These are phyloP conservation scores for Tokudaia muenninki DNA, from an alignment of 2,797 vertebrate species.

Conservation along the genomic window DNA sequence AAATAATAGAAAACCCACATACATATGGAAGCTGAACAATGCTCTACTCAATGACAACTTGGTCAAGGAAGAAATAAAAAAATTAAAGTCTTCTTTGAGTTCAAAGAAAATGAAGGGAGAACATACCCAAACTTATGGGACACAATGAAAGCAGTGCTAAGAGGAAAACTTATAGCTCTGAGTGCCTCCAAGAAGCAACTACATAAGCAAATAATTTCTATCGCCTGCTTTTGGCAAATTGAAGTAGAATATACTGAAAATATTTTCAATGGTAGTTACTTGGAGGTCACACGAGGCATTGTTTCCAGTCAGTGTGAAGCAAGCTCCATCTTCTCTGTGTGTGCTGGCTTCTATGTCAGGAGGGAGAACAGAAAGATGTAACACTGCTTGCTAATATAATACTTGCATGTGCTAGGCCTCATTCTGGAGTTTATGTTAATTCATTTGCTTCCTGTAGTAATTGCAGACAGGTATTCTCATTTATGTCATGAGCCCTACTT, in stretches of 20 bases:
- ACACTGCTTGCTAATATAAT: not conserved
- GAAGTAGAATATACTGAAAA: not conserved
- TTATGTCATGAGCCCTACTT: not conserved
- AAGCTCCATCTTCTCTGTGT: not conserved
- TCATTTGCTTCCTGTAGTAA: not conserved
- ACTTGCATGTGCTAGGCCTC: not conserved
- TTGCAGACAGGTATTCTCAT: not conserved
- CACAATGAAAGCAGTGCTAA: no score
- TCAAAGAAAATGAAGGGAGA: no score
- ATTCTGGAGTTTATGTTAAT: not conserved
- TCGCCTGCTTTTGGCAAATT: not conserved
- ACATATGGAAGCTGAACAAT: no score
- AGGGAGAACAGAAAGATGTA: not conserved
- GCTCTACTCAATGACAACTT: no score
- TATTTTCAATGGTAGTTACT: not conserved
- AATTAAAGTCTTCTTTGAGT: no score
- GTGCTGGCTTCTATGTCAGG: not conserved
- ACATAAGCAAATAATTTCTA: constrained; percentile 10
- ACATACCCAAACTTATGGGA: no score
- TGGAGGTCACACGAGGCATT: not conserved
- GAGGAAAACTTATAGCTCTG: no score
- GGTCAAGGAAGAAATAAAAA: no score
- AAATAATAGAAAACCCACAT: no score
- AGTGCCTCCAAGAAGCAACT: no score
- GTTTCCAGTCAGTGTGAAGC: not conserved